phyloP scores from a whole-genome alignment of 2,888 invertebrate genomes.

The Caenorhabditis sp. region DNA sequence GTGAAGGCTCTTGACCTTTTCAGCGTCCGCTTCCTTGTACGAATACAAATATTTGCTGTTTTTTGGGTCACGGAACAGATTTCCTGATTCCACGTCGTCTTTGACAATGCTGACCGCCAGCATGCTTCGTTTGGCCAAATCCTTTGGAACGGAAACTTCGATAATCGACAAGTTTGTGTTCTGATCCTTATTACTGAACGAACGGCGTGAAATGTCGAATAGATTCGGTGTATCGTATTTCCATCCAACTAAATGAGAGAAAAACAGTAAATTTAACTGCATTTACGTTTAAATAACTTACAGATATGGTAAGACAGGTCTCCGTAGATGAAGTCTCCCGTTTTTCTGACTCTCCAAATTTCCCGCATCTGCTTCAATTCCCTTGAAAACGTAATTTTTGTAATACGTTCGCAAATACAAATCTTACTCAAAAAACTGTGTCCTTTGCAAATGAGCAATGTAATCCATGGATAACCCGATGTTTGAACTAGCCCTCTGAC shows the following conservation, averaged over 20 bases:
- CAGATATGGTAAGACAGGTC: slow-evolving; percentile 81
- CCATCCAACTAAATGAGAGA: slow-evolving; percentile 73
- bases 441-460: slow-evolving; percentile 59
- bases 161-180: slow-evolving; percentile 22
- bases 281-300: slow-evolving; percentile 37
- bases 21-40: slow-evolving; percentile 59
- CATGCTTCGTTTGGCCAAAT: slow-evolving; percentile 73
- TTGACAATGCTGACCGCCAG: slow-evolving; percentile 72
- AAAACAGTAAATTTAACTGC: no score
- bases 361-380: slow-evolving; percentile 79
- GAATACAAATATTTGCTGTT: slow-evolving; percentile 40
- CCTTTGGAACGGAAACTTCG: slow-evolving; percentile 72
- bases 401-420: background rate
- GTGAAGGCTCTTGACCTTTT: slow-evolving; percentile 61
- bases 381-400: slow-evolving; percentile 24
- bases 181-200: slow-evolving; percentile 13
- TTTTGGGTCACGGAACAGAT: slow-evolving; percentile 51
- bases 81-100: slow-evolving; percentile 60
- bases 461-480: slow-evolving; percentile 57
- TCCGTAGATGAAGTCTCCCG: slow-evolving; percentile 77
- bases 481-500: slow-evolving; percentile 34
- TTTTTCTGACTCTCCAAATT: slow-evolving; percentile 77
- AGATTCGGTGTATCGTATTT: slow-evolving; percentile 68
- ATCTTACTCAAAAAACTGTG: slow-evolving; percentile 69
- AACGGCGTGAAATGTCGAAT: slow-evolving; percentile 72